Evolutionary conservation across 2,113 vertebrate species (phyloP).

Genomic region (Nyctereutes procyonoides): DNA sequence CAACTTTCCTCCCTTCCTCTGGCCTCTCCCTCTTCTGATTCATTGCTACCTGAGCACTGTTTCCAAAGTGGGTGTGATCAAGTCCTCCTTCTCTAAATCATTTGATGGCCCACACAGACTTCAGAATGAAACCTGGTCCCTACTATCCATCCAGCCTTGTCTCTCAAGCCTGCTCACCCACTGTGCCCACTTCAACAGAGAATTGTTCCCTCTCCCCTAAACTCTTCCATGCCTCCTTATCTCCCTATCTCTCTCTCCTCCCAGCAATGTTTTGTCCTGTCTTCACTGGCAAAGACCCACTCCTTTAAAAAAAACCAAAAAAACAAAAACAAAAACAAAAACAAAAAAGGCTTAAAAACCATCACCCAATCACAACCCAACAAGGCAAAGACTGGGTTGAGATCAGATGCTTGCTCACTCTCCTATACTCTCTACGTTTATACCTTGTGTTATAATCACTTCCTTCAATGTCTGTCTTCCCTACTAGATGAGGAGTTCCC

Average conservation of each 20-base stretch:
- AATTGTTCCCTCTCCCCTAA: background rate
- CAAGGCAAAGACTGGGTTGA: background rate
- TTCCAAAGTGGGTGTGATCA: background rate
- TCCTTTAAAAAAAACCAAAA: background rate
- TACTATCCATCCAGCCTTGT: background rate
- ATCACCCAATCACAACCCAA: background rate
- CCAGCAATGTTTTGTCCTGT: background rate
- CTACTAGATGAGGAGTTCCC: background rate
- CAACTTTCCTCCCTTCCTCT: background rate
- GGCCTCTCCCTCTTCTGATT: background rate
- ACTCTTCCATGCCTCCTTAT: background rate
- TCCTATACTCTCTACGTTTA: background rate
- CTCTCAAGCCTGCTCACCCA: background rate
- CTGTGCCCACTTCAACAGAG: background rate
- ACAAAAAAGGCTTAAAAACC: background rate
- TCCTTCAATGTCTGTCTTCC: background rate
- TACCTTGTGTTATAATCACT: background rate
- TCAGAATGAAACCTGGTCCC: background rate
- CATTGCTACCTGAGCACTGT: background rate
- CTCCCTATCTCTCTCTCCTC: background rate
- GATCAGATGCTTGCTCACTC: background rate
- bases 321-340: background rate
- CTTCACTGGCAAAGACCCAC: background rate
- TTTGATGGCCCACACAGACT: background rate
- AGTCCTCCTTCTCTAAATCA: background rate